A percentile compares a stretch with the other conserved stretches of the same genome.
These are phyloP conservation scores for Tragelaphus strepsiceros DNA, from an alignment of 2,113 vertebrate genomes.

Conservation along the genomic window DNA sequence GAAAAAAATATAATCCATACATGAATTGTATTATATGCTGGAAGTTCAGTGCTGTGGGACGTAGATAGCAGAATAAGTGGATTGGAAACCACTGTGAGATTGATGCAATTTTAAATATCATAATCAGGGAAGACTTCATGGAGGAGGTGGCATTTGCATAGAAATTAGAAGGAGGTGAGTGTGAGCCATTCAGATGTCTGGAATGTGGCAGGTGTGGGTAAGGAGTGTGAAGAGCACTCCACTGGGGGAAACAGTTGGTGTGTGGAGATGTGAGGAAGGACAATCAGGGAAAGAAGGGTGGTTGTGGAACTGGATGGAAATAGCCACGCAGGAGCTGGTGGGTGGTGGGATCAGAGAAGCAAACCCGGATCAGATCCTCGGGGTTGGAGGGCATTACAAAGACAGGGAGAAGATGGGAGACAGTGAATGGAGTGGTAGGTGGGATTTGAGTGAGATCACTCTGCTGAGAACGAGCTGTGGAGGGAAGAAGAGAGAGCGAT, in stretches of 20 bases:
- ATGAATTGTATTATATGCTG: neutral
- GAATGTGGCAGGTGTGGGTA: neutral
- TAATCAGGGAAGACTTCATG: neutral
- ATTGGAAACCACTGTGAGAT: neutral
- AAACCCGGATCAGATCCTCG: neutral
- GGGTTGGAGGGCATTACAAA: neutral
- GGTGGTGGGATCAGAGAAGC: neutral
- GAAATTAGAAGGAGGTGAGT: neutral
- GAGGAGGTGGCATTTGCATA: neutral
- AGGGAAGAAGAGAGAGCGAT: neutral
- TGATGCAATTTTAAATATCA: neutral
- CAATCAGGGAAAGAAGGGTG: accelerated
- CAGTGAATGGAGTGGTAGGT: no score
- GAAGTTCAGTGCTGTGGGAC: neutral
- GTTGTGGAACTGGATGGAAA: neutral
- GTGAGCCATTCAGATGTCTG: neutral
- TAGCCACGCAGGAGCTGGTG: neutral
- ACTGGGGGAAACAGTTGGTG: neutral
- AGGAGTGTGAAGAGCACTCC: neutral
- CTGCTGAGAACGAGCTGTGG: neutral
- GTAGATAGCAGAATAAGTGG: neutral
- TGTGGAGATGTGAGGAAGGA: neutral
- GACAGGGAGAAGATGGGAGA: neutral
- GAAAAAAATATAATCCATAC: neutral
- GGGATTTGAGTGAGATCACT: neutral